Conservation (phyloP, 2,113 vertebrate genomes). For the Pheucticus melanocephalus region DNA sequence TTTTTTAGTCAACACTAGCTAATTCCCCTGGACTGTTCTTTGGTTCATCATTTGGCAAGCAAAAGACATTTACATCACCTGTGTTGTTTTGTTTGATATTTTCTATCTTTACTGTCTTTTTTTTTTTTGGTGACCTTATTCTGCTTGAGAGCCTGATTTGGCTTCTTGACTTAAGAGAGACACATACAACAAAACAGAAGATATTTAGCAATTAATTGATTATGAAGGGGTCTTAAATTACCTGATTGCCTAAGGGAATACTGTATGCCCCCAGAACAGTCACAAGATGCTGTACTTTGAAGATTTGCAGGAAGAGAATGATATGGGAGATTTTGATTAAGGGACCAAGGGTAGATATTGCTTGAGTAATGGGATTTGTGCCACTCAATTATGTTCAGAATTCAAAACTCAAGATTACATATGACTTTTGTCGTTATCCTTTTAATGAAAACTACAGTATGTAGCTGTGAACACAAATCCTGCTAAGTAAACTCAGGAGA, state of each 20-base stretch:
- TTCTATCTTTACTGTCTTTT: not conserved
- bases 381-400: constrained; percentile 37
- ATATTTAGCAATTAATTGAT: constrained; percentile 27
- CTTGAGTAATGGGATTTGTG: constrained; percentile 53
- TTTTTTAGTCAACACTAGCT: not conserved
- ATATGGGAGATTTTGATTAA: constrained; percentile 50
- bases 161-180: not conserved
- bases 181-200: not conserved
- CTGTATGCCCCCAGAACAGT: not conserved
- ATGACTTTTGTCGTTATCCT: constrained; percentile 54
- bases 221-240: constrained; percentile 3
- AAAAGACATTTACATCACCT: not conserved
- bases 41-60: not conserved
- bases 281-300: constrained; percentile 29
- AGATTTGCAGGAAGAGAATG: constrained; percentile 38
- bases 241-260: constrained; percentile 10
- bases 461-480: constrained; percentile 42
- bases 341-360: constrained; percentile 25
- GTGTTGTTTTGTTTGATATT: not conserved
- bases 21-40: not conserved
- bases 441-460: constrained; percentile 49
- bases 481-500: constrained; percentile 51
- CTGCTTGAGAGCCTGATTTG: not conserved
- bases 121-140: not conserved
- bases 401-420: constrained; percentile 36